Evolutionary conservation across 2,888 invertebrate genomes (phyloP).

Genomic region (Drosophila niveifrons): DNA sequence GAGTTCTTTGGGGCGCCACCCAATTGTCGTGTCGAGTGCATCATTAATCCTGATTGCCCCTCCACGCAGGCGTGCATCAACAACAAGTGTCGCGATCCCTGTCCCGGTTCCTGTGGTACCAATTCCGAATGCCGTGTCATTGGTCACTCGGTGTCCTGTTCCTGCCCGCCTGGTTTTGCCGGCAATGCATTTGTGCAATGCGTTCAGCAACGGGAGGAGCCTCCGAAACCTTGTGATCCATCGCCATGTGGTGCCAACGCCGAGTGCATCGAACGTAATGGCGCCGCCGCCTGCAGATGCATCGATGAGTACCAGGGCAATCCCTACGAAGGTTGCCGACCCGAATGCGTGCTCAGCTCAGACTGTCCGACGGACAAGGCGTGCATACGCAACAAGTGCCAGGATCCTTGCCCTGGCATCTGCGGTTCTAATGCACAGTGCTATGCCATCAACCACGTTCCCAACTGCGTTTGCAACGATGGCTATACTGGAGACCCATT

Average conservation of each 20-base stretch:
- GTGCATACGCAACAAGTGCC: constrained; percentile 93
- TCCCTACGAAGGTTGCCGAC: constrained; percentile 94
- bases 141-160: constrained; percentile 93
- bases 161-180: constrained; percentile 90
- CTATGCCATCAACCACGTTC: constrained; percentile 93
- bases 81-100: constrained; percentile 93
- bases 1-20: constrained; percentile 93
- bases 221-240: constrained; percentile 92
- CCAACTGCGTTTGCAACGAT: constrained; percentile 92
- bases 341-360: constrained; percentile 94
- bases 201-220: constrained; percentile 86
- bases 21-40: constrained; percentile 93
- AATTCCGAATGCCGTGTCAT: constrained; percentile 93
- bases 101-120: constrained; percentile 91
- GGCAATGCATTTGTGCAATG: constrained; percentile 95
- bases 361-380: constrained; percentile 94
- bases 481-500: constrained; percentile 92
- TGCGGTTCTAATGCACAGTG: constrained; percentile 94
- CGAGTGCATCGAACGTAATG: constrained; percentile 90
- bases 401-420: constrained; percentile 94
- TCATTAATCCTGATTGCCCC: constrained; percentile 93
- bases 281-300: constrained; percentile 92
- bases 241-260: constrained; percentile 95
- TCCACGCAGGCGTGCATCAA: constrained; percentile 91
- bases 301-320: constrained; percentile 93